Evolutionary conservation across 2,888 invertebrate species (phyloP).

Genomic region (Tetheella fluctuosa): DNA sequence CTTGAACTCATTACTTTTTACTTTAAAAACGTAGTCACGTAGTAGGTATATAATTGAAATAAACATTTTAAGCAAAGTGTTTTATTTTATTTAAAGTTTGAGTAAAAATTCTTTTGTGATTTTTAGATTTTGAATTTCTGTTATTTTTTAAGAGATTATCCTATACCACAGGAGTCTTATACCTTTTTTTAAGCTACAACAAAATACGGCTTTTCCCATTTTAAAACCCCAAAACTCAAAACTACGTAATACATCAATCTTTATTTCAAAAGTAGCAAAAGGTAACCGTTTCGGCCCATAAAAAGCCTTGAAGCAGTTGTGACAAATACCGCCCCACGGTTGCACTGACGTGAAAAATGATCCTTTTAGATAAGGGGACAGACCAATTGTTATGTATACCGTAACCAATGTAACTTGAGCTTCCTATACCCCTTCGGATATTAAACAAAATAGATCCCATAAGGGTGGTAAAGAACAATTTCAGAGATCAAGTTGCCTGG

Average conservation of each 20-base stretch:
- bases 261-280: conserved; percentile 56
- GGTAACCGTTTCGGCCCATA: conserved; percentile 58
- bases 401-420: conserved; percentile 47
- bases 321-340: conserved; percentile 72
- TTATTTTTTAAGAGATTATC: too few relatives aligned
- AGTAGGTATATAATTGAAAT: too few relatives aligned
- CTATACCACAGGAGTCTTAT: not conserved
- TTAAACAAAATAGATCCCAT: not conserved
- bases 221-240: conserved; percentile 27
- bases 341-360: conserved; percentile 79
- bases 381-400: conserved; percentile 72
- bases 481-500: conserved; percentile 39
- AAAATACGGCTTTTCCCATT: too few relatives aligned
- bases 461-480: not conserved
- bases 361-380: conserved; percentile 74
- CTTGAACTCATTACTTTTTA: too few relatives aligned
- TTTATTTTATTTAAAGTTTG: too few relatives aligned
- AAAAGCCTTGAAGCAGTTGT: conserved; percentile 73
- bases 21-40: too few relatives aligned
- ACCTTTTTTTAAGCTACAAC: too few relatives aligned
- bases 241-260: conserved; percentile 54
- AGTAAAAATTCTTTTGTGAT: too few relatives aligned
- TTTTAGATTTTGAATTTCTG: too few relatives aligned
- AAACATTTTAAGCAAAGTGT: too few relatives aligned
- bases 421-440: conserved; percentile 17